A percentile compares a stretch with the other conserved stretches of the same genome.
phyloP scores from a whole-genome alignment of 1,140 invertebrate species.

The Cotesia glomerata region DNA sequence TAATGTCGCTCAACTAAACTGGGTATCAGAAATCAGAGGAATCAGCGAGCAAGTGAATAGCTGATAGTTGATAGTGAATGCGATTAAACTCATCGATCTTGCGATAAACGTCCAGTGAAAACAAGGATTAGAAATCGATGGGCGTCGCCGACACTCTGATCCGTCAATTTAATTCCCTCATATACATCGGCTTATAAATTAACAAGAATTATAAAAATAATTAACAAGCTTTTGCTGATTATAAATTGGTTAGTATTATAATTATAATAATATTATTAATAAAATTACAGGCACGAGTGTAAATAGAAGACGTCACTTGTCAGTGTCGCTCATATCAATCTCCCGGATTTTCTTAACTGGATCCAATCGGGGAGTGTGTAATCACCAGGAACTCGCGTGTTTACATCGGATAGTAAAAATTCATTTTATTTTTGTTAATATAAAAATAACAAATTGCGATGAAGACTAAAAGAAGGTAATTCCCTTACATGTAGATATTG shows the following conservation, averaged over 20 bases:
- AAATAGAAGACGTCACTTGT: background rate
- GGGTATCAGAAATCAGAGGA: no score
- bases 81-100: slow-evolving; percentile 14
- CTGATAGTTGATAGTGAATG: background rate
- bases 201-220: background rate
- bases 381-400: background rate
- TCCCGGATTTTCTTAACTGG: background rate
- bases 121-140: slow-evolving; percentile 46
- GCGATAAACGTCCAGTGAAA: slow-evolving; percentile 36
- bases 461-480: background rate
- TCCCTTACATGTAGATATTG: slow-evolving; percentile 1
- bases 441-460: slow-evolving; percentile 7
- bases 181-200: background rate
- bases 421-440: no score
- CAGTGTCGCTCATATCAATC: background rate
- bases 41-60: no score
- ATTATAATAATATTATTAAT: no score
- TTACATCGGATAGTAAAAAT: background rate
- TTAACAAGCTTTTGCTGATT: background rate
- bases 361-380: background rate
- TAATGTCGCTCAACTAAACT: background rate
- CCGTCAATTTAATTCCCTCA: background rate
- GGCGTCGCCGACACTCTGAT: slow-evolving; percentile 26
- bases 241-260: background rate
- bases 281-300: background rate